Percentiles rank a stretch among this genome's conserved stretches.
phyloP scores from a whole-genome alignment of 2,888 invertebrate species.

The Eupithecia subumbrata region DNA sequence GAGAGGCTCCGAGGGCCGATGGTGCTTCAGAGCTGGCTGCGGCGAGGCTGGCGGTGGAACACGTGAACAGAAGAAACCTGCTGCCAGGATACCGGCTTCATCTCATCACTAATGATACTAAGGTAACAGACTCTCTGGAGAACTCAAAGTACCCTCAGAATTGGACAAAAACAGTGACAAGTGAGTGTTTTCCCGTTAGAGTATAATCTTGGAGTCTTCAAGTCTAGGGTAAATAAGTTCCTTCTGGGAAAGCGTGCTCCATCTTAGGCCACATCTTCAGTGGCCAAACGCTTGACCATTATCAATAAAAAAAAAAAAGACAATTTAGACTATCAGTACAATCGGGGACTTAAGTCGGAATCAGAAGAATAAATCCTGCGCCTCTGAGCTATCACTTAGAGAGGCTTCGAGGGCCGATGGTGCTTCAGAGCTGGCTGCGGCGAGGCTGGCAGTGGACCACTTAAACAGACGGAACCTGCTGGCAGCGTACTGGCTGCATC shows the following conservation, averaged over 20 bases:
- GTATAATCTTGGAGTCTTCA: no score
- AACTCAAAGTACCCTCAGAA: neutral
- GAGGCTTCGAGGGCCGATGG: slow-evolving; percentile 87
- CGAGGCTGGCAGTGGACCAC: slow-evolving; percentile 90
- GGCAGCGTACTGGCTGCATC: slow-evolving; percentile 88
- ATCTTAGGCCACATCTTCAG: no score
- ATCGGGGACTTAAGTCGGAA: no score
- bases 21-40: slow-evolving; percentile 90
- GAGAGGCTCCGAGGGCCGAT: slow-evolving; percentile 86
- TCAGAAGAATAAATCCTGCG: no score
- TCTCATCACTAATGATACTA: slow-evolving; percentile 92
- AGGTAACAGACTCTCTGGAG: slow-evolving; percentile 81
- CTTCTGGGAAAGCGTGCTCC: no score
- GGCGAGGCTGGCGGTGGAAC: slow-evolving; percentile 90
- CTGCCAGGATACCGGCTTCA: slow-evolving; percentile 90
- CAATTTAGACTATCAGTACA: no score
- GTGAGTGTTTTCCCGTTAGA: no score
- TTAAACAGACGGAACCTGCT: slow-evolving; percentile 89
- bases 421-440: slow-evolving; percentile 89
- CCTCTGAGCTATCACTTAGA: slow-evolving; percentile 85
- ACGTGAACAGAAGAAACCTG: slow-evolving; percentile 88
- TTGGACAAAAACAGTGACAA: no score
- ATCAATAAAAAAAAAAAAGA: no score
- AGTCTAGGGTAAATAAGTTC: no score
- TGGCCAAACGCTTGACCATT: no score